A percentile compares a stretch with the other conserved stretches of the same genome.
These are phyloP conservation scores for Periphyllus acericola DNA, from an alignment of 2,888 invertebrate species.

Conservation along the genomic window DNA sequence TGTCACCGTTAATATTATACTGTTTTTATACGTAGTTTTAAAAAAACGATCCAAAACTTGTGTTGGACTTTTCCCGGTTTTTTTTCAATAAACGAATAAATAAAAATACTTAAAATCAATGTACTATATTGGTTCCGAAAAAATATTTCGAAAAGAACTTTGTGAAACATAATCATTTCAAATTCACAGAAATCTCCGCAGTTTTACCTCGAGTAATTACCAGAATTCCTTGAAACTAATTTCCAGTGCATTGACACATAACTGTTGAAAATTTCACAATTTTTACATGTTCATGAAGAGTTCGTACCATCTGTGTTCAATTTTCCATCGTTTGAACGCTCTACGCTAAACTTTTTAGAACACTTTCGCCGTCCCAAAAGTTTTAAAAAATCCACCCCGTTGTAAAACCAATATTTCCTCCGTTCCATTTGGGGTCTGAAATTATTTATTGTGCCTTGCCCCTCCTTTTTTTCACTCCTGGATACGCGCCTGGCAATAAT, in stretches of 20 bases:
- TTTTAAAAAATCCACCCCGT: neutral
- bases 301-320: neutral
- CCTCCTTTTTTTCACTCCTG: neutral
- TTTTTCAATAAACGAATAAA: too few relatives aligned
- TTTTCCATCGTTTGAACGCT: neutral
- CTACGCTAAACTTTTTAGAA: neutral
- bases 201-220: neutral
- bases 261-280: neutral
- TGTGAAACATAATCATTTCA: neutral
- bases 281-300: neutral
- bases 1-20: too few relatives aligned
- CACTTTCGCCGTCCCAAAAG: neutral
- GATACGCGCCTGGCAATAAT: neutral
- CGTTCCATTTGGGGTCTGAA: neutral
- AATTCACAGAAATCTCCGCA: neutral
- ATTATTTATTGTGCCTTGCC: neutral
- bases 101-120: too few relatives aligned
- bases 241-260: neutral
- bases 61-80: too few relatives aligned
- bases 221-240: neutral
- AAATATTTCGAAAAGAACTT: neutral
- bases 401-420: neutral
- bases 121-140: too few relatives aligned
- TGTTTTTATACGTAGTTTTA: too few relatives aligned
- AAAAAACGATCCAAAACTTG: too few relatives aligned